Evolutionary conservation across 2,797 vertebrate species (phyloP).

Genomic region (Acanthurus lineatus): DNA sequence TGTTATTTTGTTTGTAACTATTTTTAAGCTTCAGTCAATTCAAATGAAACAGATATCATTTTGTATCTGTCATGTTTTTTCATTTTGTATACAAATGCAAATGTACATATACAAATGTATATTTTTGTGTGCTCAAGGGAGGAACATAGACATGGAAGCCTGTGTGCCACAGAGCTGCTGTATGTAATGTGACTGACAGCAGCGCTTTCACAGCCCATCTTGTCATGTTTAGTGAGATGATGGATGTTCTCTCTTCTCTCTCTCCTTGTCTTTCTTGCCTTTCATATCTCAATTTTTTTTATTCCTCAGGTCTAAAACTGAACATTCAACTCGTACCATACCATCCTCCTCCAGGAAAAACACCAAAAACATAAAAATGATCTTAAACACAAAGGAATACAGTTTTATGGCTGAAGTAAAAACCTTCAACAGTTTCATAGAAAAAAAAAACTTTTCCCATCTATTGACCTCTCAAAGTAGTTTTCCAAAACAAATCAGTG

Average conservation of each 20-base stretch:
- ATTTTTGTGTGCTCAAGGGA: background rate
- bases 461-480: too few relatives aligned
- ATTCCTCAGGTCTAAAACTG: constrained; percentile 5
- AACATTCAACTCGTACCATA: constrained; percentile 1
- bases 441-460: too few relatives aligned
- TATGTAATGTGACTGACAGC: constrained; percentile 64
- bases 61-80: background rate
- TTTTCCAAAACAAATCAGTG: too few relatives aligned
- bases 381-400: background rate
- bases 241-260: background rate
- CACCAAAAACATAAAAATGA: background rate
- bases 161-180: constrained; percentile 35
- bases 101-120: background rate
- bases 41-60: background rate
- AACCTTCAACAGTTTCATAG: constrained; percentile 4
- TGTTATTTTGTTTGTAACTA: background rate
- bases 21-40: background rate
- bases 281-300: constrained; percentile 1
- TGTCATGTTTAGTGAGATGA: constrained; percentile 49
- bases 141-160: background rate
- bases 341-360: constrained; percentile 6
- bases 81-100: background rate
- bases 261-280: constrained; percentile 3
- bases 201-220: constrained; percentile 67
- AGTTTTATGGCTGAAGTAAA: background rate